These are phyloP conservation scores for Oscheius sp. DNA, from an alignment of 1,140 invertebrate genomes.

Conservation along the genomic window DNA sequence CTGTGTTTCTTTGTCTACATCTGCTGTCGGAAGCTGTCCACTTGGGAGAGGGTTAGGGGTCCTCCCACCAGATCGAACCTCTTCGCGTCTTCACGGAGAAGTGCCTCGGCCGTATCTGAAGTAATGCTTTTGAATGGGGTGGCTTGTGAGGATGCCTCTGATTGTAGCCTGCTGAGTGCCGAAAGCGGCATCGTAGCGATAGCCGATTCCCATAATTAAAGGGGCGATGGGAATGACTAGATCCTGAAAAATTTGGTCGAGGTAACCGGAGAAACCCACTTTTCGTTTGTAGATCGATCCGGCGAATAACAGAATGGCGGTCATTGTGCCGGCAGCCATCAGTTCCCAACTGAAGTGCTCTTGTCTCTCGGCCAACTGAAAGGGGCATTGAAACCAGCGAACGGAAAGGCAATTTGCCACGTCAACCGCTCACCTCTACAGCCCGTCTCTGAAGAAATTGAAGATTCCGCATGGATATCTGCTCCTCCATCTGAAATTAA, in stretches of 20 bases:
- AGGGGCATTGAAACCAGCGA: background rate
- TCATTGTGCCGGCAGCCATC: slow-evolving; percentile 9
- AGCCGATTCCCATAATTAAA: slow-evolving; percentile 24
- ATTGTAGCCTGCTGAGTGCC: background rate
- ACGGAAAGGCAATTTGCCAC: background rate
- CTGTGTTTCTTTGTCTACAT: too few species aligned
- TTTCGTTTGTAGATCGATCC: slow-evolving; percentile 26
- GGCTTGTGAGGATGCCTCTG: background rate
- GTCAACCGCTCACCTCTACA: too few species aligned
- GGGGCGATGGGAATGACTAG: slow-evolving; percentile 26
- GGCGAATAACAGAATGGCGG: slow-evolving; percentile 9
- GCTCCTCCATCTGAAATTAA: background rate
- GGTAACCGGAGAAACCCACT: background rate
- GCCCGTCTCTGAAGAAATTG: background rate
- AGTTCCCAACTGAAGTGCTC: slow-evolving; percentile 17
- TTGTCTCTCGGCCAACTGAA: background rate
- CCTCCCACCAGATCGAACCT: background rate
- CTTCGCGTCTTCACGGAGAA: background rate
- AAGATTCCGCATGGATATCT: background rate
- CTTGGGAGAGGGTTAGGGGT: background rate
- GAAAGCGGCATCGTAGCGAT: slow-evolving; percentile 18
- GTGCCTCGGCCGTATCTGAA: background rate
- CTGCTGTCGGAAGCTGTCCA: background rate
- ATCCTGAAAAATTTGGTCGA: background rate
- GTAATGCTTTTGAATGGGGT: background rate